A percentile compares a stretch with the other conserved stretches of the same genome.
These are phyloP conservation scores for Ciconia nigra DNA, from an alignment of 2,797 vertebrate species.

Conservation along the genomic window DNA sequence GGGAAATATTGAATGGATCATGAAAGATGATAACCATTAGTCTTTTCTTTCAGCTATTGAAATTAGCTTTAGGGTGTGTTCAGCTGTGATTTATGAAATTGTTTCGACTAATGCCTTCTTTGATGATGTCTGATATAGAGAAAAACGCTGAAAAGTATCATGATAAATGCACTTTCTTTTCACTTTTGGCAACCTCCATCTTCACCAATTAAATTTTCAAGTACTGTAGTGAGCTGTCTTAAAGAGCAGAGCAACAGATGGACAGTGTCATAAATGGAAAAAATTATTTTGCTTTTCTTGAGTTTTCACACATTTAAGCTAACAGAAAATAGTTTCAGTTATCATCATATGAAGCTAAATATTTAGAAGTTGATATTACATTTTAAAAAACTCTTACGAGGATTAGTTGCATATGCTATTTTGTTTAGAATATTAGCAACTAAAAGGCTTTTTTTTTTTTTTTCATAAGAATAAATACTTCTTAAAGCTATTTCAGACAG, in stretches of 20 bases:
- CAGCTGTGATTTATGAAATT: constrained; percentile 79
- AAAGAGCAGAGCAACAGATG: constrained; percentile 23
- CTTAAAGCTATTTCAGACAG: background rate
- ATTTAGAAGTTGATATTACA: background rate
- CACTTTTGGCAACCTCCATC: constrained; percentile 58
- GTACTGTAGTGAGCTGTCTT: background rate
- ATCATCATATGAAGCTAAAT: background rate
- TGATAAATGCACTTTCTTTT: constrained; percentile 78
- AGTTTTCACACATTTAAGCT: background rate
- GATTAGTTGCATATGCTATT: background rate
- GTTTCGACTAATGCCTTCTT: constrained; percentile 85
- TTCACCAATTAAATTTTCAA: constrained; percentile 49
- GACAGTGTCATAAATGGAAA: background rate
- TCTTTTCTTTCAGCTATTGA: constrained; percentile 75
- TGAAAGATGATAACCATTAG: constrained; percentile 81
- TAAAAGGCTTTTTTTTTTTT: background rate
- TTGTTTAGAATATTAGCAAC: background rate
- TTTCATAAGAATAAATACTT: background rate
- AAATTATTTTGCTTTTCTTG: background rate
- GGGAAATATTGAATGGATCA: constrained; percentile 87
- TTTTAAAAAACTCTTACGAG: background rate
- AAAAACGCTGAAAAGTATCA: constrained; percentile 74
- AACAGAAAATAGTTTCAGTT: background rate
- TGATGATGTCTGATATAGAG: constrained; percentile 78
- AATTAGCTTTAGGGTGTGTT: constrained; percentile 70